Evolutionary conservation across 2,888 invertebrate species (phyloP).

Genomic region (Dysmachus trigonus): DNA sequence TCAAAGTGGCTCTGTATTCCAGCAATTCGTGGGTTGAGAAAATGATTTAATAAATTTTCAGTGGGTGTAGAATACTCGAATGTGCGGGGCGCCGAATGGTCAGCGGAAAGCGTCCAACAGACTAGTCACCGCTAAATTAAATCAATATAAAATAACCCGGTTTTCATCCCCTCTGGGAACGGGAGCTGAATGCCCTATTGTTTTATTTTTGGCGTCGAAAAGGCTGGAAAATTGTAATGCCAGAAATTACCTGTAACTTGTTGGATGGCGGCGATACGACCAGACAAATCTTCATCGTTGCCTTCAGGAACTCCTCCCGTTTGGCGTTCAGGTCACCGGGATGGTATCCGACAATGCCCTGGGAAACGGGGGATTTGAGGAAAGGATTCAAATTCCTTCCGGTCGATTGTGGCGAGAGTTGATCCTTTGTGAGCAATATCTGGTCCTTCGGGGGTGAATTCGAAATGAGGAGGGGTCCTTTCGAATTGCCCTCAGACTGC

Average conservation of each 20-base stretch:
- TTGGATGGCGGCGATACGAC: constrained; percentile 74
- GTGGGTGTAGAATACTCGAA: too few species aligned
- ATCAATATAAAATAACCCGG: background rate
- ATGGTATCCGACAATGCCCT: constrained; percentile 34
- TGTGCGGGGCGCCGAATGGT: background rate
- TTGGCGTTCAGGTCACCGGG: constrained; percentile 63
- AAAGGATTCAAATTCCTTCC: constrained; percentile 61
- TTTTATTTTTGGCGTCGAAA: background rate
- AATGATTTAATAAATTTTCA: background rate
- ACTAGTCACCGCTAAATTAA: background rate
- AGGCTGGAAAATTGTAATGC: background rate
- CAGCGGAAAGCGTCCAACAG: background rate
- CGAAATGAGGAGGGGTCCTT: background rate
- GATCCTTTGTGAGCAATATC: background rate
- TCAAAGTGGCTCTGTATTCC: background rate
- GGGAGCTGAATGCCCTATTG: background rate
- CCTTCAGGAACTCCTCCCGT: constrained; percentile 75
- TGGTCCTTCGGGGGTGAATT: background rate
- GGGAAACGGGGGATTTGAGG: constrained; percentile 53
- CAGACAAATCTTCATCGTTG: constrained; percentile 78
- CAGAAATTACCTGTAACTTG: constrained; percentile 62
- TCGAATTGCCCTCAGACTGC: background rate
- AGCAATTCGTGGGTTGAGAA: background rate
- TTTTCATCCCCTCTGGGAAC: background rate
- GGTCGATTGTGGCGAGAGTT: constrained; percentile 47